Conservation (phyloP, 2,113 vertebrate species). For the Alces alces region DNA sequence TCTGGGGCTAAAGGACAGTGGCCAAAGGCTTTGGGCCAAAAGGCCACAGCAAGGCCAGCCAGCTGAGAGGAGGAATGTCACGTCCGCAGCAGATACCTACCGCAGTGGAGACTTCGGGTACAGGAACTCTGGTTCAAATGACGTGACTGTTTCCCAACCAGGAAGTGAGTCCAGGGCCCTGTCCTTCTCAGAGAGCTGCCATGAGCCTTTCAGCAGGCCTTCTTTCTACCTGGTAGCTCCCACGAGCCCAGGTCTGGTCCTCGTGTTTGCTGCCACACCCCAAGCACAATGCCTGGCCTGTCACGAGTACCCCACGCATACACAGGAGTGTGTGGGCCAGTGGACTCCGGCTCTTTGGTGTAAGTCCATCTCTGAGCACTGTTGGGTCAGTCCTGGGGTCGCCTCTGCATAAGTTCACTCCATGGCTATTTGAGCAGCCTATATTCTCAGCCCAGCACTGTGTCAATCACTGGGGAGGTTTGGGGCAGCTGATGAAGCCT, state of each 20-base stretch:
- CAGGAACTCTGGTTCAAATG: background rate
- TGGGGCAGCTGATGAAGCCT: background rate
- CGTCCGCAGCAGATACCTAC: background rate
- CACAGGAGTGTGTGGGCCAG: accelerated
- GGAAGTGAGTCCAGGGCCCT: background rate
- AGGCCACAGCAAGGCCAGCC: conserved; percentile 23
- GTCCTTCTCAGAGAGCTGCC: background rate
- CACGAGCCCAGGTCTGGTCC: background rate
- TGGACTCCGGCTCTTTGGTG: background rate
- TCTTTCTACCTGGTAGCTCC: background rate
- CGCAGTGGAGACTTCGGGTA: background rate
- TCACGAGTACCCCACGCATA: accelerated
- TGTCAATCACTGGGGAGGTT: background rate
- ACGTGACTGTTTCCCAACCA: background rate
- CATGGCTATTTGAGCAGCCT: background rate
- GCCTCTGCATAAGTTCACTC: background rate
- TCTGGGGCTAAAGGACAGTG: background rate
- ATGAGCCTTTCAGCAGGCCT: background rate
- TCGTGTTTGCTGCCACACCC: background rate
- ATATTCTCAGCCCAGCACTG: background rate
- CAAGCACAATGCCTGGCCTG: background rate
- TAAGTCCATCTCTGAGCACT: background rate
- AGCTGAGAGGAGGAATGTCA: conserved; percentile 19
- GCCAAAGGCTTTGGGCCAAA: background rate
- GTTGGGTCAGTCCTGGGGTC: background rate